Percentiles rank a stretch among this genome's conserved stretches.
phyloP scores from a whole-genome alignment of 2,888 invertebrate species.

The Drosophila longiperda region DNA sequence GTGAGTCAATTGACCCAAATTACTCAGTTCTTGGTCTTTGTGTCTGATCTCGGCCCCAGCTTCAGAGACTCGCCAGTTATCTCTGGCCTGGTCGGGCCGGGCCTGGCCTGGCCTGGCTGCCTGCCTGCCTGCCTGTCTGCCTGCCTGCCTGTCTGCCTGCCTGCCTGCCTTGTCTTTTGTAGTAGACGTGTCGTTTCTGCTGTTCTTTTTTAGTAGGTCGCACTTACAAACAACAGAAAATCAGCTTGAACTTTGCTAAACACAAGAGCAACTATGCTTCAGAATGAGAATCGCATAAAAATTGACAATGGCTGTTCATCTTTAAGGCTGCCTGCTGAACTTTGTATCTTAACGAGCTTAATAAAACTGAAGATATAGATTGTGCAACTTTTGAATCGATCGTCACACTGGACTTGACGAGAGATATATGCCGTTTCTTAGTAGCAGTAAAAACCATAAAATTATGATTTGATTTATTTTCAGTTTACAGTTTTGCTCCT shows the following conservation, averaged over 20 bases:
- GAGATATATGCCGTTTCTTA: not conserved
- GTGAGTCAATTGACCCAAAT: constrained; percentile 80
- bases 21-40: constrained; percentile 66
- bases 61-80: constrained; percentile 12
- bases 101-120: not conserved
- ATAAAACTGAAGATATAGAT: not conserved
- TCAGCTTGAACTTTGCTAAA: constrained; percentile 68
- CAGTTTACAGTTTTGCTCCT: not conserved
- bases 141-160: constrained; percentile 1
- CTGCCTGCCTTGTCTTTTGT: constrained; percentile 32
- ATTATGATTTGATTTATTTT: not conserved
- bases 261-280: constrained; percentile 8
- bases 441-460: not conserved
- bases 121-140: not conserved
- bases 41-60: constrained; percentile 31
- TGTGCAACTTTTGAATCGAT: not conserved
- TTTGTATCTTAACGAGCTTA: not conserved
- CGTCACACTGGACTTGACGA: not conserved
- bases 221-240: constrained; percentile 48
- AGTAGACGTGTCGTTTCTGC: constrained; percentile 61
- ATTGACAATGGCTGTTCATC: constrained; percentile 1
- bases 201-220: constrained; percentile 73
- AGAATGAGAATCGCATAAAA: not conserved
- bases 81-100: not conserved
- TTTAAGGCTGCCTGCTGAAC: not conserved